A percentile compares a stretch with the other conserved stretches of the same genome.
Conservation (phyloP, 2,797 vertebrate genomes). For the Dipus sagitta region DNA sequence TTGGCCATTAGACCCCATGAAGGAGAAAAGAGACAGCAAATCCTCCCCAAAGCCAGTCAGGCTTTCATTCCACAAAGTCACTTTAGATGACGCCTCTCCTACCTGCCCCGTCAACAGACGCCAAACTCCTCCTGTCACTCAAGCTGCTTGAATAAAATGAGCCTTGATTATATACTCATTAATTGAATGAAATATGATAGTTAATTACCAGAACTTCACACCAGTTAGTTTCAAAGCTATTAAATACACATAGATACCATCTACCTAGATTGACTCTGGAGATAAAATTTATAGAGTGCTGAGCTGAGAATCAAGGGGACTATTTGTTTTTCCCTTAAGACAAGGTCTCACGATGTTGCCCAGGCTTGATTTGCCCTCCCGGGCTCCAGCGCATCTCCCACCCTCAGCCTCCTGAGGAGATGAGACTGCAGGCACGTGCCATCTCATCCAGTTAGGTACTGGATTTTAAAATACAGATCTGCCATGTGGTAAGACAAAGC, state of each 20-base stretch:
- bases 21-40: background rate
- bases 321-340: background rate
- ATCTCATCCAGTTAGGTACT: background rate
- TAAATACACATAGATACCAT: slow-evolving; percentile 54
- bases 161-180: slow-evolving; percentile 53
- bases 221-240: slow-evolving; percentile 46
- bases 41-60: background rate
- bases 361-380: background rate
- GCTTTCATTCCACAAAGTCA: slow-evolving; percentile 45
- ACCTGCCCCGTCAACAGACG: slow-evolving; percentile 42
- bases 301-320: background rate
- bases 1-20: background rate
- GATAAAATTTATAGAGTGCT: background rate
- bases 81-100: background rate
- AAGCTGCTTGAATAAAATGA: slow-evolving; percentile 24
- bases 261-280: background rate
- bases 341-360: background rate
- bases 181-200: slow-evolving; percentile 53
- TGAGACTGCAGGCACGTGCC: background rate
- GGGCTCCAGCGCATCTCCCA: background rate
- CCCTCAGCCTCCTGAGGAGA: background rate
- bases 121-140: slow-evolving; percentile 5
- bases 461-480: background rate
- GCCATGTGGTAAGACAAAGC: background rate
- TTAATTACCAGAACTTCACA: slow-evolving; percentile 63